Evolutionary conservation across 1,140 invertebrate genomes (phyloP).

Genomic region (Prorops nasuta): DNA sequence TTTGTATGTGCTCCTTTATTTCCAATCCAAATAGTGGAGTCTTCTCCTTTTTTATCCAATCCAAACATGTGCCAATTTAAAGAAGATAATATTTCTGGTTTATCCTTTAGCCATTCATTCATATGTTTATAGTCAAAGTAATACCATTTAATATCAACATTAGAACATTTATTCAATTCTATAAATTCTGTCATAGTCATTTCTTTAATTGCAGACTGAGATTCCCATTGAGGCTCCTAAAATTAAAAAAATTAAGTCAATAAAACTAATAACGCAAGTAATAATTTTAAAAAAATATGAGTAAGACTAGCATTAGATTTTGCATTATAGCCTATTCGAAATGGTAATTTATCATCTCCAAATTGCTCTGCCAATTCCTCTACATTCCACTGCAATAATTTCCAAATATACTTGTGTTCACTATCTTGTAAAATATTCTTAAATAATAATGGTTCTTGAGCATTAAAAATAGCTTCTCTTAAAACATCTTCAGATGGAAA

Average conservation of each 20-base stretch:
- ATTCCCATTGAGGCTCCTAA: slow-evolving; percentile 76
- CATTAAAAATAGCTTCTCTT: slow-evolving; percentile 26
- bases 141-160: slow-evolving; percentile 61
- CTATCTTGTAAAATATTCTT: slow-evolving; percentile 37
- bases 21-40: slow-evolving; percentile 90
- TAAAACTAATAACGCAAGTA: slow-evolving; percentile 5
- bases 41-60: slow-evolving; percentile 64
- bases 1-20: slow-evolving; percentile 85
- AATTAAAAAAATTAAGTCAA: slow-evolving; percentile 12
- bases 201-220: slow-evolving; percentile 57
- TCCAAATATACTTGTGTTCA: slow-evolving; percentile 34
- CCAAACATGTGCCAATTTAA: slow-evolving; percentile 77
- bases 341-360: slow-evolving; percentile 46
- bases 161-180: slow-evolving; percentile 39
- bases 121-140: slow-evolving; percentile 88
- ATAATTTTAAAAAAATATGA: slow-evolving; percentile 11
- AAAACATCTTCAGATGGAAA: slow-evolving; percentile 23
- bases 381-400: slow-evolving; percentile 52
- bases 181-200: slow-evolving; percentile 68
- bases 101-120: slow-evolving; percentile 64
- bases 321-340: slow-evolving; percentile 51
- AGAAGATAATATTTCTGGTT: slow-evolving; percentile 63
- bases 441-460: slow-evolving; percentile 46
- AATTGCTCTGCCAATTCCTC: slow-evolving; percentile 47
- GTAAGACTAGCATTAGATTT: slow-evolving; percentile 44